phyloP scores from a whole-genome alignment of 2,888 invertebrate species.

The Nomada ruficornis region DNA sequence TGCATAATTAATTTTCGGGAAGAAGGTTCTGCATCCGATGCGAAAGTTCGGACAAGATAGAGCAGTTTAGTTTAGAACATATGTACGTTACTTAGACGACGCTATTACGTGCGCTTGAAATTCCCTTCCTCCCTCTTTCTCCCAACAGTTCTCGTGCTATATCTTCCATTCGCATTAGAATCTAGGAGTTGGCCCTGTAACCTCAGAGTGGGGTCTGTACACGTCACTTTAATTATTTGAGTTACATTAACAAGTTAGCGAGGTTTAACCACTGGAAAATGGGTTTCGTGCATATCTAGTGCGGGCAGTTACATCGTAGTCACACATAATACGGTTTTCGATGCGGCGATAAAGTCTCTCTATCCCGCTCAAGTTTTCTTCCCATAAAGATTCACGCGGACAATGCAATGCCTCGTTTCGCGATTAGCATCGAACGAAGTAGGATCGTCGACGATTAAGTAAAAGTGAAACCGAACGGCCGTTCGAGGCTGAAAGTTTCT shows the following conservation, averaged over 20 bases:
- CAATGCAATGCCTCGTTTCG: not conserved
- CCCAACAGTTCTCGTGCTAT: conserved; percentile 36
- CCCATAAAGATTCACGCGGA: conserved; percentile 7
- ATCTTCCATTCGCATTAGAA: conserved; percentile 57
- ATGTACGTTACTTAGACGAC: conserved; percentile 45
- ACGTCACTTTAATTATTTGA: conserved; percentile 72
- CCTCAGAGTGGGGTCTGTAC: conserved; percentile 54
- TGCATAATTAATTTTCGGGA: not conserved
- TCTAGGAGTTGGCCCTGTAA: conserved; percentile 57
- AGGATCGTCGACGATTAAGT: not conserved
- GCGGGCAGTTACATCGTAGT: conserved; percentile 51
- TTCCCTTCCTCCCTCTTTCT: conserved; percentile 7
- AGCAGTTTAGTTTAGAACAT: conserved; percentile 47
- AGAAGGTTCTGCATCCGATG: not conserved
- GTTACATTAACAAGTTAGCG: conserved; percentile 69
- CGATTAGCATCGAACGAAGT: not conserved
- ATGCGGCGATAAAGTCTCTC: conserved; percentile 42
- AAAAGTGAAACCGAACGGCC: conserved; percentile 21
- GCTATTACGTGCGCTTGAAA: conserved; percentile 52
- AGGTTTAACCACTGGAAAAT: conserved; percentile 70
- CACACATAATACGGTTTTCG: conserved; percentile 36
- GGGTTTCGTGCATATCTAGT: conserved; percentile 59
- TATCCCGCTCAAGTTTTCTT: conserved; percentile 34
- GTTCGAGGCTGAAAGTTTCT: conserved; percentile 1
- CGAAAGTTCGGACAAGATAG: conserved; percentile 37